A percentile compares a stretch with the other conserved stretches of the same genome.
phyloP scores from a whole-genome alignment of 2,797 vertebrate genomes.

The Remorina albescens region DNA sequence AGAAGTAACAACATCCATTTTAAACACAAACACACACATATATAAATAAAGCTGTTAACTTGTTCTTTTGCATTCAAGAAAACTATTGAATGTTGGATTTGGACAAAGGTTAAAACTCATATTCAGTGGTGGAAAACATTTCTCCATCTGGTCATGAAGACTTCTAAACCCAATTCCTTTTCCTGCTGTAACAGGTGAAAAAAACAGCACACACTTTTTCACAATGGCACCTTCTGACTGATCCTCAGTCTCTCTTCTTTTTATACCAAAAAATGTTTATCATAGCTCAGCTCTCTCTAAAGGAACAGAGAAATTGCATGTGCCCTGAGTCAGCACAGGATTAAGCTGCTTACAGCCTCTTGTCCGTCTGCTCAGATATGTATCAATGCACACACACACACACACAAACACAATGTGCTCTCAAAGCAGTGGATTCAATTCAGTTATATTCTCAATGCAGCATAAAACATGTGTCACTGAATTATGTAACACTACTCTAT shows the following conservation, averaged over 20 bases:
- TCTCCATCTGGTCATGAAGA: conserved; percentile 20
- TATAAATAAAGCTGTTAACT: conserved; percentile 25
- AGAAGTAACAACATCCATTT: conserved; percentile 16
- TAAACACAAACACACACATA: conserved; percentile 5
- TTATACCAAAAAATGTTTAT: conserved; percentile 44
- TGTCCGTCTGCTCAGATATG: conserved; percentile 69
- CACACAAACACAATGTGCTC: conserved; percentile 18
- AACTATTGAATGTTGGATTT: conserved; percentile 14
- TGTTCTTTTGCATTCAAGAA: conserved; percentile 15
- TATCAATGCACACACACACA: conserved; percentile 51
- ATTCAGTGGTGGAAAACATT: conserved; percentile 16
- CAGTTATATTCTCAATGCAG: conserved; percentile 63
- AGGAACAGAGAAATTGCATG: conserved; percentile 45
- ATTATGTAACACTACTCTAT: conserved; percentile 62
- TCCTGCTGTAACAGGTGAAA: conserved; percentile 34
- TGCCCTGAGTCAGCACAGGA: conserved; percentile 72
- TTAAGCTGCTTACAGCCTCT: conserved; percentile 79
- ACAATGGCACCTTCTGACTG: conserved; percentile 20
- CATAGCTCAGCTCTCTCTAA: conserved; percentile 31
- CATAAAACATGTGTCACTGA: conserved; percentile 55
- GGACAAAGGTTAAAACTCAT: conserved; percentile 9
- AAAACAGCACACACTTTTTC: conserved; percentile 3
- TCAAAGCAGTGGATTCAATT: conserved; percentile 48
- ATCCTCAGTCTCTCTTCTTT: conserved; percentile 34
- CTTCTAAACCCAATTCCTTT: conserved; percentile 21